A percentile compares a stretch with the other conserved stretches of the same genome.
phyloP scores from a whole-genome alignment of 2,113 vertebrate species.

The Heptranchias perlo region DNA sequence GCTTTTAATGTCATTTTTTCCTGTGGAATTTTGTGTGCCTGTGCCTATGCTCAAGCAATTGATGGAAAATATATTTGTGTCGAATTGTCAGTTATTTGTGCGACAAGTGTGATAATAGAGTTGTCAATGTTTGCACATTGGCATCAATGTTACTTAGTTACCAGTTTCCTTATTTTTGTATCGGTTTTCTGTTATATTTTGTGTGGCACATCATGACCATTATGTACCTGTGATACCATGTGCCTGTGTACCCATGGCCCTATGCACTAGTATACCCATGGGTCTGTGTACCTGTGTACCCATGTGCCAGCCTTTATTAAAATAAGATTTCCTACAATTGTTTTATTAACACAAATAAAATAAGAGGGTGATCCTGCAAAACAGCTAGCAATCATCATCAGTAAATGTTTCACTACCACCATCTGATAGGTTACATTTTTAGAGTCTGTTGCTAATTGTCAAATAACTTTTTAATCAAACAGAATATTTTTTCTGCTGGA shows the following conservation, averaged over 20 bases:
- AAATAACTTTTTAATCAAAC: not conserved
- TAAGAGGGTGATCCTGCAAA: not conserved
- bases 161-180: not conserved
- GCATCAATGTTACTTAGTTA: not conserved
- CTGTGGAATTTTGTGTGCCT: not conserved
- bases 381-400: not conserved
- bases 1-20: not conserved
- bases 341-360: not conserved
- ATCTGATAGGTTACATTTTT: not conserved
- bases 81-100: not conserved
- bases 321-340: not conserved
- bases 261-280: too few relatives aligned
- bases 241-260: not conserved
- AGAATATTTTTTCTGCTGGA: not conserved
- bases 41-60: not conserved
- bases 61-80: not conserved
- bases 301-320: not conserved
- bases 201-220: not conserved
- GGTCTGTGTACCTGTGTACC: not conserved
- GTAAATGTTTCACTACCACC: too few relatives aligned
- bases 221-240: not conserved
- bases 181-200: not conserved
- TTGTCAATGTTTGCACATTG: not conserved
- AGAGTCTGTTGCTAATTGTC: not conserved
- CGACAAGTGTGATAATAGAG: not conserved